Evolutionary conservation across 2,888 invertebrate species (phyloP).

Genomic region (Eilema griseolum): DNA sequence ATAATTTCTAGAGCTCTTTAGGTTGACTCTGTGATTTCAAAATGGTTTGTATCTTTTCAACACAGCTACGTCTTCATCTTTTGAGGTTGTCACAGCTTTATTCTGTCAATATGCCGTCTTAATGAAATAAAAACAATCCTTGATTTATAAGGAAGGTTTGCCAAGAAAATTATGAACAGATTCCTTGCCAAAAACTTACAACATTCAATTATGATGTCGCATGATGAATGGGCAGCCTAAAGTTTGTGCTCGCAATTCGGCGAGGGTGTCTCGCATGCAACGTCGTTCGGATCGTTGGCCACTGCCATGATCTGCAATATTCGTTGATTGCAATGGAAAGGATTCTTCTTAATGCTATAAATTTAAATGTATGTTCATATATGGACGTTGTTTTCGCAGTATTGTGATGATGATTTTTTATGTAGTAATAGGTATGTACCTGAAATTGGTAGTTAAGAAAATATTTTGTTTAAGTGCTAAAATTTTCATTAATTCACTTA

Average conservation of each 20-base stretch:
- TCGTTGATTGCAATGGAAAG: constrained; percentile 38
- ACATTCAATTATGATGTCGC: constrained; percentile 47
- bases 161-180: constrained; percentile 39
- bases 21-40: neutral
- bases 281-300: constrained; percentile 26
- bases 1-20: neutral
- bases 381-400: neutral
- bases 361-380: neutral
- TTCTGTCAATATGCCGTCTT: neutral
- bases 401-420: neutral
- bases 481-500: neutral
- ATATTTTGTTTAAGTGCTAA: too few relatives aligned
- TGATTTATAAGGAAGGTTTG: constrained; percentile 18
- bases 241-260: constrained; percentile 35
- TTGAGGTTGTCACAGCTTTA: neutral
- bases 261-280: constrained; percentile 41
- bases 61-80: neutral
- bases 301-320: constrained; percentile 30
- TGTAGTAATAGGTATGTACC: neutral
- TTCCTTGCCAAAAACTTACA: constrained; percentile 41
- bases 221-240: constrained; percentile 48
- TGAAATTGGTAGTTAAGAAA: too few relatives aligned
- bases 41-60: neutral
- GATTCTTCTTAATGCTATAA: constrained; percentile 3
- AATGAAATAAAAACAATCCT: constrained; percentile 12